These are phyloP conservation scores for Caenorhabditis plicata DNA, from an alignment of 2,888 invertebrate genomes.

Conservation along the genomic window DNA sequence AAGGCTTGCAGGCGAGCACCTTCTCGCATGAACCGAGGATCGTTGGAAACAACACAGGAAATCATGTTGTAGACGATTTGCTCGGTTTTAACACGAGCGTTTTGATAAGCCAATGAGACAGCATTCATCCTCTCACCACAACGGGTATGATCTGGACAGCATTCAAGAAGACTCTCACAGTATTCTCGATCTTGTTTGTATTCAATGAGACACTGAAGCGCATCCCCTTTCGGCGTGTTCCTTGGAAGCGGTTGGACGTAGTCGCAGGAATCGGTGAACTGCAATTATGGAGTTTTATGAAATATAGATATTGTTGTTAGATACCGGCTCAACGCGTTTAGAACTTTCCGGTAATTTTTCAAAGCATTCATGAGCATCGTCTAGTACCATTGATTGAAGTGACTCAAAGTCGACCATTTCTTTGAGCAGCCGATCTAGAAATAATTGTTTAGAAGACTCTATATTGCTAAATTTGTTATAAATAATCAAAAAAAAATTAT, in stretches of 20 bases:
- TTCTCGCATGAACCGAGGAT: constrained; percentile 29
- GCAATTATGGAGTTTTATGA: no score
- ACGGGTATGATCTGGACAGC: constrained; percentile 50
- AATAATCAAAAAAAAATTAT: no score
- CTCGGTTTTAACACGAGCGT: constrained; percentile 40
- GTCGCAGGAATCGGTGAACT: constrained; percentile 34
- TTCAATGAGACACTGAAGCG: constrained; percentile 39
- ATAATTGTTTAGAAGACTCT: no score
- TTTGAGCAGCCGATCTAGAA: constrained; percentile 37
- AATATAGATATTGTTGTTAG: no score
- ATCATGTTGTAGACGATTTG: constrained; percentile 44
- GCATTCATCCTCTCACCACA: constrained; percentile 52
- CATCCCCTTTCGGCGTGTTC: constrained; percentile 33
- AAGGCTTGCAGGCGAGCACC: constrained; percentile 31
- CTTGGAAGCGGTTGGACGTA: constrained; percentile 27
- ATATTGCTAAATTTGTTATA: no score
- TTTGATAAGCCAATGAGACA: constrained; percentile 43
- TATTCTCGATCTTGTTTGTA: constrained; percentile 45
- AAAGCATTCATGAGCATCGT: constrained; percentile 49
- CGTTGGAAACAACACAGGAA: constrained; percentile 34
- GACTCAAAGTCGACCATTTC: constrained; percentile 49
- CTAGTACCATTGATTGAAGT: constrained; percentile 43
- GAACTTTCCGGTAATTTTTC: constrained; percentile 40
- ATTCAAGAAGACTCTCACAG: constrained; percentile 44
- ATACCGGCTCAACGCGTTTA: constrained; percentile 18